phyloP scores from a whole-genome alignment of 2,888 invertebrate species.

The Allygus modestus region DNA sequence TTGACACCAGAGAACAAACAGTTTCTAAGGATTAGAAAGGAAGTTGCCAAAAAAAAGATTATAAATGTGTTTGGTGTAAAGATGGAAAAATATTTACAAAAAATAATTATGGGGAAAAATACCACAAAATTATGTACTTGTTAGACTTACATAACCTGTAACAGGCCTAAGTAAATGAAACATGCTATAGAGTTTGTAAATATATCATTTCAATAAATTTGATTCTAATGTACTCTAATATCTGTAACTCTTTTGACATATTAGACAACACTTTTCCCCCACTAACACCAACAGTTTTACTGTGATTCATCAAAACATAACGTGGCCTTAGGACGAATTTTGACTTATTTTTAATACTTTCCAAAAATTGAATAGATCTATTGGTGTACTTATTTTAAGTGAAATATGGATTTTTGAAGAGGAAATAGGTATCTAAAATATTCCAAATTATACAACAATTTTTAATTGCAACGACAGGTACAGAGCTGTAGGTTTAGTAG shows the following conservation, averaged over 20 bases:
- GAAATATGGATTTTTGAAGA: slow-evolving; percentile 39
- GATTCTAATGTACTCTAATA: not conserved
- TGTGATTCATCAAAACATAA: slow-evolving; percentile 28
- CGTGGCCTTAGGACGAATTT: slow-evolving; percentile 34
- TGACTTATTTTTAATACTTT: slow-evolving; percentile 21
- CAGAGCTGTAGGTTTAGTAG: not conserved
- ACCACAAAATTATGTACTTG: not conserved
- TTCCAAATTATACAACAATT: not conserved
- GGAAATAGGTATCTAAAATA: not conserved
- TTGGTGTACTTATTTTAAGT: slow-evolving; percentile 33
- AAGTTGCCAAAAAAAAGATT: not conserved
- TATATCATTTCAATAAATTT: not conserved
- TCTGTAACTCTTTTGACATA: not conserved
- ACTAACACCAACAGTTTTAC: not conserved
- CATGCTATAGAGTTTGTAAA: not conserved
- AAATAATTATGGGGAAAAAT: not conserved
- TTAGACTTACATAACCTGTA: not conserved
- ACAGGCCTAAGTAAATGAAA: not conserved
- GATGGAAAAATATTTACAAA: slow-evolving; percentile 4
- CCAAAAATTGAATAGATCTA: not conserved
- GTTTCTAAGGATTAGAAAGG: not conserved
- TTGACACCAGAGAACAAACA: slow-evolving; percentile 8
- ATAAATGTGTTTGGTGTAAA: slow-evolving; percentile 15
- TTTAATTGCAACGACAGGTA: not conserved
- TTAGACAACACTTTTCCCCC: not conserved